These are phyloP conservation scores for Spicauda simplicius DNA, from an alignment of 2,888 invertebrate genomes.

Conservation along the genomic window DNA sequence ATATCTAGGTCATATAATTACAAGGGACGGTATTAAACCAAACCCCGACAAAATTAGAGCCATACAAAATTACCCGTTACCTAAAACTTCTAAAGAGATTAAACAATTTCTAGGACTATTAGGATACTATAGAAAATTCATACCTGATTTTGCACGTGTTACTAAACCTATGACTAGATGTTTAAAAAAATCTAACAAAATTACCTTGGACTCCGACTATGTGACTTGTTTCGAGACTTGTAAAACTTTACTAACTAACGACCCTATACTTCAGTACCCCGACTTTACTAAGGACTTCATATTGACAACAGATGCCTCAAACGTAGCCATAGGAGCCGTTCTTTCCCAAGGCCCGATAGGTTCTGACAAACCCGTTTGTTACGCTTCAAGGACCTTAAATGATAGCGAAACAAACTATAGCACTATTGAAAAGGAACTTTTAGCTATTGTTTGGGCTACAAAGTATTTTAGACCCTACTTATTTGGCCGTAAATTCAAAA, in stretches of 20 bases:
- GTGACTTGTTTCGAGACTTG: conserved; percentile 32
- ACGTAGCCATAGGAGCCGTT: conserved; percentile 43
- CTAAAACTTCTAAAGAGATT: conserved; percentile 34
- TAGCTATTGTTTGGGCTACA: too few species aligned
- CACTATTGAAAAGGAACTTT: too few species aligned
- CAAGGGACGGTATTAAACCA: conserved; percentile 38
- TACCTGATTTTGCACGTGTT: conserved; percentile 37
- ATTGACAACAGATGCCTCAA: conserved; percentile 43
- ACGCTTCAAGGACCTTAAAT: conserved; percentile 44
- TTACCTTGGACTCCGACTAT: conserved; percentile 25
- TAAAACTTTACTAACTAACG: conserved; percentile 46
- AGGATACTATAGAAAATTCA: conserved; percentile 38
- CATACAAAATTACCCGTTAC: conserved; percentile 36
- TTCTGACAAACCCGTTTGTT: conserved; percentile 43
- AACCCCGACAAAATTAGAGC: conserved; percentile 44
- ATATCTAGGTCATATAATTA: conserved; percentile 40
- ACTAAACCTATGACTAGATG: conserved; percentile 39
- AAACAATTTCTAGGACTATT: conserved; percentile 35
- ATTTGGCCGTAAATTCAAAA: conserved; percentile 43
- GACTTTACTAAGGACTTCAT: conserved; percentile 45
- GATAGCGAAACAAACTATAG: too few species aligned
- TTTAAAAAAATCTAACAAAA: conserved; percentile 31
- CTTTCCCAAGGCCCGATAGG: conserved; percentile 44
- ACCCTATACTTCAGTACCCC: conserved; percentile 46
- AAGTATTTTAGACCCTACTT: too few species aligned